A percentile compares a stretch with the other conserved stretches of the same genome.
phyloP scores from a whole-genome alignment of 1,140 invertebrate species.

The Caerostris darwini region DNA sequence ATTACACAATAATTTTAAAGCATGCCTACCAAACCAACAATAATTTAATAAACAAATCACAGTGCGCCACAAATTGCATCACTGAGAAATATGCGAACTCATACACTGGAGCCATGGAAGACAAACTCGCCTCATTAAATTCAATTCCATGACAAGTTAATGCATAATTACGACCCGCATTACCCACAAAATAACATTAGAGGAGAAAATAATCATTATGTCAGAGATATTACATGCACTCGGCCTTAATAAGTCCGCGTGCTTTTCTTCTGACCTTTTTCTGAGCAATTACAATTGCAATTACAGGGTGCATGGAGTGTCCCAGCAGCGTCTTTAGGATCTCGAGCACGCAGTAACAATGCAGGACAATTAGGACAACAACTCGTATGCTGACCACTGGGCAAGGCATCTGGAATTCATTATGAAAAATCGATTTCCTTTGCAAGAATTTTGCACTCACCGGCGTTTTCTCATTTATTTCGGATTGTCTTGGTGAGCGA shows the following conservation, averaged over 20 bases:
- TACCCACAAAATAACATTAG: background rate
- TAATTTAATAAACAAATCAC: too few species aligned
- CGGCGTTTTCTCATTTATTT: too few species aligned
- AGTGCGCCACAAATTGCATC: too few species aligned
- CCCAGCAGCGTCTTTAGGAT: slow-evolving; percentile 37
- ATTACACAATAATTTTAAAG: too few species aligned
- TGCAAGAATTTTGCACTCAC: background rate
- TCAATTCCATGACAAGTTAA: background rate
- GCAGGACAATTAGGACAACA: slow-evolving; percentile 24
- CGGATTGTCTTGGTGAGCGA: too few species aligned
- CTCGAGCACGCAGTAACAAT: slow-evolving; percentile 19
- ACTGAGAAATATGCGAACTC: too few species aligned
- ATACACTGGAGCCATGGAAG: background rate
- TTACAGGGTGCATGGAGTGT: slow-evolving; percentile 19
- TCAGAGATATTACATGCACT: background rate
- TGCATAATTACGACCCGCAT: background rate
- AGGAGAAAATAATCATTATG: slow-evolving; percentile 9
- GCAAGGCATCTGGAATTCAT: background rate
- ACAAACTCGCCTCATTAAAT: slow-evolving; percentile 4
- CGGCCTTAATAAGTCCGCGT: background rate
- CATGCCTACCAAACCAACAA: too few species aligned
- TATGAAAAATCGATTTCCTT: background rate
- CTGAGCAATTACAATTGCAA: slow-evolving; percentile 44
- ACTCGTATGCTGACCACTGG: background rate
- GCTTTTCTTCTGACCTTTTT: background rate